Evolutionary conservation across 2,113 vertebrate species (phyloP).

Genomic region (Perca schrenkii): DNA sequence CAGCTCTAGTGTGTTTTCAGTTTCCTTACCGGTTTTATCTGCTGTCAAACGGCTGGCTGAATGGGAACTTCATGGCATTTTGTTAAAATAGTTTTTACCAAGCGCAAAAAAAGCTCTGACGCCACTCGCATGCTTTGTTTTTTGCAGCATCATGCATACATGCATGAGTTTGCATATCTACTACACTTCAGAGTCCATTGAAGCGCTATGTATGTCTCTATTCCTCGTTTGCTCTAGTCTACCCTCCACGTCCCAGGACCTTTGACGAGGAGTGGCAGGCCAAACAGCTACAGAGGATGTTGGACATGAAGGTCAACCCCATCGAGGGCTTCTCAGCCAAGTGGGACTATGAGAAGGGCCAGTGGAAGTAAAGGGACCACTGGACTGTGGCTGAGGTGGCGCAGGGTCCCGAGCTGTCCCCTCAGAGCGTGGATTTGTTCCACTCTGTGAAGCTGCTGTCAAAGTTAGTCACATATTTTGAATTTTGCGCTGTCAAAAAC

Average conservation of each 20-base stretch:
- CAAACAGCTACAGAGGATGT: constrained; percentile 85
- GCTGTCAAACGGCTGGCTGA: no score
- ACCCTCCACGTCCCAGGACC: constrained; percentile 82
- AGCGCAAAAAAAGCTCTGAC: no score
- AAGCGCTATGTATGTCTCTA: background rate
- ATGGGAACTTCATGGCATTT: no score
- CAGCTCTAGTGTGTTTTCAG: no score
- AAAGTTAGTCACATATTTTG: background rate
- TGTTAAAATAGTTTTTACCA: no score
- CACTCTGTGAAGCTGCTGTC: background rate
- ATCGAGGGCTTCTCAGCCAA: constrained; percentile 86
- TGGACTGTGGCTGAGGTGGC: constrained; percentile 15
- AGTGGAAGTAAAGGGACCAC: constrained; percentile 86
- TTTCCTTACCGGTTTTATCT: no score
- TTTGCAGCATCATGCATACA: no score
- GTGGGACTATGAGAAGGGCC: constrained; percentile 90
- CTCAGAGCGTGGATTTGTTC: background rate
- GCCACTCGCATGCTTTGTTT: no score
- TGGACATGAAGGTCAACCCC: constrained; percentile 88
- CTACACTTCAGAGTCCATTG: background rate
- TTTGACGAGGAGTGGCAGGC: constrained; percentile 84
- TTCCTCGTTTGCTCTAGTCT: constrained; percentile 79
- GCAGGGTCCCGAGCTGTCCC: constrained; percentile 4
- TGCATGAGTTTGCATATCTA: background rate
- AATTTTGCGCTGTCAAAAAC: background rate